Evolutionary conservation across 1,140 invertebrate species (phyloP).

Genomic region (Pachyrhynchus sulphureomaculatus): DNA sequence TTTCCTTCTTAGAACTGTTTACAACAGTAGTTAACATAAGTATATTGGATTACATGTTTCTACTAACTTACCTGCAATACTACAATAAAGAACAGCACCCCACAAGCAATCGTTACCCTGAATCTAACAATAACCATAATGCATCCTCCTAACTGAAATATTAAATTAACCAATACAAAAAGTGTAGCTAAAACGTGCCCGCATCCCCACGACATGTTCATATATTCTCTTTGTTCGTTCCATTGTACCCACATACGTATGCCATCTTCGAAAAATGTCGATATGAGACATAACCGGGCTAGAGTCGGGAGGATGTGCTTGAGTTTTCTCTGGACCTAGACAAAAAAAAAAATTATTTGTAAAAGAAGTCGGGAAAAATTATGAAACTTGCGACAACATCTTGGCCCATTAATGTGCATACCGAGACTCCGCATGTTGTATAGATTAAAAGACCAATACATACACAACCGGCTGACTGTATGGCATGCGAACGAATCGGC

Average conservation of each 20-base stretch:
- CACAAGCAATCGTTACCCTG: conserved; percentile 93
- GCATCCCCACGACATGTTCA: conserved; percentile 98
- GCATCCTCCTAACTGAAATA: conserved; percentile 94
- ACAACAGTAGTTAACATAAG: too few relatives aligned
- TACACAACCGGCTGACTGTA: too few relatives aligned
- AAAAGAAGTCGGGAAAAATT: neutral
- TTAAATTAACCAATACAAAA: conserved; percentile 91
- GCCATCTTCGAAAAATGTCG: conserved; percentile 99
- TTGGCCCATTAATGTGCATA: neutral
- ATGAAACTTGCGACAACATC: too few relatives aligned
- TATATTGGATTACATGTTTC: too few relatives aligned
- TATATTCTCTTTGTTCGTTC: conserved; percentile 97
- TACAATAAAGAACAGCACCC: conserved; percentile 94
- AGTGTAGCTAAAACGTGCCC: conserved; percentile 88
- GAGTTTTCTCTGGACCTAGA: conserved; percentile 85
- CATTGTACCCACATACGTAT: conserved; percentile 99
- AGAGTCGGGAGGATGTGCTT: conserved; percentile 94
- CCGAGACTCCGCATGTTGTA: too few relatives aligned
- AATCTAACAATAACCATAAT: conserved; percentile 92
- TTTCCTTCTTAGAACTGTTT: too few relatives aligned
- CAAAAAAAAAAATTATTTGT: conserved; percentile 15
- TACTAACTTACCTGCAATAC: conserved; percentile 75
- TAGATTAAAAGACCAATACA: too few relatives aligned
- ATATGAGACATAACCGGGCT: conserved; percentile 95
- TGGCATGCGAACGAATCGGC: too few relatives aligned